Conservation (phyloP, 2,113 vertebrate species). For the Sturnus vulgaris region DNA sequence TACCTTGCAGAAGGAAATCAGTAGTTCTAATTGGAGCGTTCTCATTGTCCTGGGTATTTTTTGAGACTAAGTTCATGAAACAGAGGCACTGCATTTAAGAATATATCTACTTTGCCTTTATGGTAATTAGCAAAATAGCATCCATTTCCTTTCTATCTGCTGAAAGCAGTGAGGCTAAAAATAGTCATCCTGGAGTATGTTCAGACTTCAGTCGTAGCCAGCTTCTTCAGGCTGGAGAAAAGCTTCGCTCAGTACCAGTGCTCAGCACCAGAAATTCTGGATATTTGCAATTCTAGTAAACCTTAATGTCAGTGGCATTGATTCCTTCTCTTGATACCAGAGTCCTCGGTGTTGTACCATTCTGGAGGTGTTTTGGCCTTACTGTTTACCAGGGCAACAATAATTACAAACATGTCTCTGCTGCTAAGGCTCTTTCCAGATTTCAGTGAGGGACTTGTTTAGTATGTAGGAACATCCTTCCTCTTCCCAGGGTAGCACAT, state of each 20-base stretch:
- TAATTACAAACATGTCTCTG: not conserved
- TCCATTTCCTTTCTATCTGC: constrained; percentile 16
- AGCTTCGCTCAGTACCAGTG: not conserved
- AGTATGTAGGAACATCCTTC: not conserved
- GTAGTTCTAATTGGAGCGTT: not conserved
- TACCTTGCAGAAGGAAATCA: not conserved
- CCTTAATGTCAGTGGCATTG: not conserved
- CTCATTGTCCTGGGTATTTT: not conserved
- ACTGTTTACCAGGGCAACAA: not conserved
- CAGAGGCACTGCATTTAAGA: not conserved
- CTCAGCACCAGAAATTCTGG: not conserved
- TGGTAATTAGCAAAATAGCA: constrained; percentile 37
- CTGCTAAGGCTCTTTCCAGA: not conserved
- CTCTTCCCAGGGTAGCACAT: not conserved
- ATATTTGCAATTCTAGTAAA: not conserved
- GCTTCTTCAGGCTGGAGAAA: not conserved
- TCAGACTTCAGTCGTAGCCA: not conserved
- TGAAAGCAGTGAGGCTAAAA: constrained; percentile 15
- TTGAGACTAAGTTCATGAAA: not conserved
- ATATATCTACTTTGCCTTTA: not conserved
- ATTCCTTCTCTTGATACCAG: not conserved
- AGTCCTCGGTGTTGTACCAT: rapidly evolving
- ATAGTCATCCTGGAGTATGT: constrained; percentile 1
- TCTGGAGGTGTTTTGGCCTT: not conserved
- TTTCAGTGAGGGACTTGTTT: not conserved